These are phyloP conservation scores for Chloromyia formosa DNA, from an alignment of 2,888 invertebrate species.

Conservation along the genomic window DNA sequence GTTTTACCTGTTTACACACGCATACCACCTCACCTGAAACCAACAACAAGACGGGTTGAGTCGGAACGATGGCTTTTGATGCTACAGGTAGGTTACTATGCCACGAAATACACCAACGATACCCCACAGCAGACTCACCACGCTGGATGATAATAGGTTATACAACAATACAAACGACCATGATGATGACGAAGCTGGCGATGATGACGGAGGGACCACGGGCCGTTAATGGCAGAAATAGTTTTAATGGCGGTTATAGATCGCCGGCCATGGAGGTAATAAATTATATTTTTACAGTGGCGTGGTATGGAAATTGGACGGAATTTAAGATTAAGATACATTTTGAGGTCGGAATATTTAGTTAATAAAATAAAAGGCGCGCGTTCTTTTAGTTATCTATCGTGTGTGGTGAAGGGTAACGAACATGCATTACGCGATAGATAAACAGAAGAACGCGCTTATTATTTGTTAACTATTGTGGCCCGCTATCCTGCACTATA, in stretches of 20 bases:
- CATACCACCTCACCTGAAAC: not conserved
- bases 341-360: no score
- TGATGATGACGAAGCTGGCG: not conserved
- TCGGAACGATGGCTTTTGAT: not conserved
- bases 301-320: not conserved
- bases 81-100: constrained; percentile 33
- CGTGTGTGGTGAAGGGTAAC: no score
- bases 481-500: no score
- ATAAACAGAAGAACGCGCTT: no score
- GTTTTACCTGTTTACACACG: constrained; percentile 1
- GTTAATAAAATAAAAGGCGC: no score
- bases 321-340: no score
- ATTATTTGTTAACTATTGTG: no score
- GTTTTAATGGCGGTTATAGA: constrained; percentile 42
- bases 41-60: no score
- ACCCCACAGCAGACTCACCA: not conserved
- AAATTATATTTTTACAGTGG: constrained; percentile 35
- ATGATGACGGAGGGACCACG: constrained; percentile 7
- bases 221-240: constrained; percentile 41
- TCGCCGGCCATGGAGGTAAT: constrained; percentile 34
- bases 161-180: constrained; percentile 22
- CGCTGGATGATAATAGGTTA: constrained; percentile 36
- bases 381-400: no score
- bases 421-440: no score
- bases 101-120: constrained; percentile 4